phyloP scores from a whole-genome alignment of 2,888 invertebrate species.

The Clostera curtula region DNA sequence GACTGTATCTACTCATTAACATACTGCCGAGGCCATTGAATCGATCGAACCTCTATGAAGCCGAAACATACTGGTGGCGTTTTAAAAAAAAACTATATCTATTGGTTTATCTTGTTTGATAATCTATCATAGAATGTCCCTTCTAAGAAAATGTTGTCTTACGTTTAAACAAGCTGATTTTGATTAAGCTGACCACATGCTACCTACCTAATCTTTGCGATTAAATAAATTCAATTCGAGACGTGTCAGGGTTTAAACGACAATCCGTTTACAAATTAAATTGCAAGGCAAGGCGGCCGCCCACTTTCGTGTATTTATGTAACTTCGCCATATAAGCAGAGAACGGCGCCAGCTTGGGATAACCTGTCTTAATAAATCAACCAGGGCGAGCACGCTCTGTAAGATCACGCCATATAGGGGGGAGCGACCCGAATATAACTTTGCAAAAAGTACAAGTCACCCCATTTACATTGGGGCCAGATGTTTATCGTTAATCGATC shows the following conservation, averaged over 20 bases:
- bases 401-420: constrained; percentile 22
- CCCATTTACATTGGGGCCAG: constrained; percentile 15
- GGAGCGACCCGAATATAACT: constrained; percentile 29
- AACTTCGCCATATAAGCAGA: constrained; percentile 44
- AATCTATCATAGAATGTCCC: too few relatives aligned
- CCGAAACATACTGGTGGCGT: too few relatives aligned
- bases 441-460: constrained; percentile 23
- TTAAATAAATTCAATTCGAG: too few relatives aligned
- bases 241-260: too few relatives aligned
- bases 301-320: constrained; percentile 45
- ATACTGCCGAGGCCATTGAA: constrained; percentile 52
- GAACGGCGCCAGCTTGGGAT: constrained; percentile 37
- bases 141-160: too few relatives aligned
- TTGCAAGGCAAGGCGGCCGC: constrained; percentile 32
- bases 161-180: too few relatives aligned
- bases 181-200: too few relatives aligned
- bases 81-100: too few relatives aligned
- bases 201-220: too few relatives aligned
- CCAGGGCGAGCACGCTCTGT: constrained; percentile 20
- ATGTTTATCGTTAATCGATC: constrained; percentile 28
- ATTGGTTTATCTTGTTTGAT: too few relatives aligned
- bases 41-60: constrained; percentile 39
- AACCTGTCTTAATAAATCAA: constrained; percentile 35
- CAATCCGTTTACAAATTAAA: too few relatives aligned
- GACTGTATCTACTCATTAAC: constrained; percentile 34